These are phyloP conservation scores for Sminthopsis crassicaudata DNA, from an alignment of 2,113 vertebrate species.

Conservation along the genomic window DNA sequence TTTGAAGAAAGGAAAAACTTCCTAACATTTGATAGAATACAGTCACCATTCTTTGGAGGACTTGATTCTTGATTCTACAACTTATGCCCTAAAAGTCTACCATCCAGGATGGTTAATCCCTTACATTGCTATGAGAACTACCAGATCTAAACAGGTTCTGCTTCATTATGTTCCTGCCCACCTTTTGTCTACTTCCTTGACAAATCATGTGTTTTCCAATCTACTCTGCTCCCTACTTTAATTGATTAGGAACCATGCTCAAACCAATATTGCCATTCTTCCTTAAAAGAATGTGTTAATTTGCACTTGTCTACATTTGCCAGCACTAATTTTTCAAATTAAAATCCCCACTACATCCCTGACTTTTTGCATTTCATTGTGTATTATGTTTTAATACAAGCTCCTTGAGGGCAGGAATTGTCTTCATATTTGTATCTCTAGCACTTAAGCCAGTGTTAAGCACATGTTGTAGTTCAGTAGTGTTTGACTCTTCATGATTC, in stretches of 20 bases:
- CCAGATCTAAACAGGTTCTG: background rate
- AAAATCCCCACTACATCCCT: background rate
- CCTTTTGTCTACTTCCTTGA: background rate
- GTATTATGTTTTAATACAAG: background rate
- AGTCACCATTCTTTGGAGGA: background rate
- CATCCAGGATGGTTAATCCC: background rate
- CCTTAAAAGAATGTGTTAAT: background rate
- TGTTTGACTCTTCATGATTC: too few relatives aligned
- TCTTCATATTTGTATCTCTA: background rate
- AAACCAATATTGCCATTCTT: background rate
- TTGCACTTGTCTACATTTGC: background rate
- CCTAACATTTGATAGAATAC: background rate
- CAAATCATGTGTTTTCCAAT: background rate
- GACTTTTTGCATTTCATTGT: background rate
- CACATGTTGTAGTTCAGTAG: background rate
- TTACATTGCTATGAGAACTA: background rate
- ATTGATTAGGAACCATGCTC: background rate
- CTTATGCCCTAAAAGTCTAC: background rate
- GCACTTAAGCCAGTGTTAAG: background rate
- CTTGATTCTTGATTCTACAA: background rate
- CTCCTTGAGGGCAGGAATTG: background rate
- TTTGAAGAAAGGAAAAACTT: background rate
- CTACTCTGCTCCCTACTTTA: background rate
- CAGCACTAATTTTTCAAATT: background rate
- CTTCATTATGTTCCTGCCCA: background rate